Evolutionary conservation across 2,113 vertebrate species (phyloP).

Genomic region (Lepisosteus oculatus): DNA sequence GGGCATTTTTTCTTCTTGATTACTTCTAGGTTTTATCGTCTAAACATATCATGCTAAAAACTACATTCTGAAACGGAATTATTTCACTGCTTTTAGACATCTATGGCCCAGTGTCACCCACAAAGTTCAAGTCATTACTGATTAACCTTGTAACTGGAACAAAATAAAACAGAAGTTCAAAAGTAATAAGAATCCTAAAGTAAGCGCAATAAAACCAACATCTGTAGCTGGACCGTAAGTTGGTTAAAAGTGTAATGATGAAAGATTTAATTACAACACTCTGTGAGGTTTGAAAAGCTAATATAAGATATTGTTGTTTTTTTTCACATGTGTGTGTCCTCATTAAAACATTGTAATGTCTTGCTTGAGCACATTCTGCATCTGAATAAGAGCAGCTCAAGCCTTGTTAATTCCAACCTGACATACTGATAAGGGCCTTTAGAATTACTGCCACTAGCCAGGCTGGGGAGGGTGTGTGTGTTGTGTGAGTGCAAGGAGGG

Average conservation of each 20-base stretch:
- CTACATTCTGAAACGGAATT: not conserved
- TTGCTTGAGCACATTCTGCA: not conserved
- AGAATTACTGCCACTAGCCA: not conserved
- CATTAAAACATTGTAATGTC: constrained; percentile 2
- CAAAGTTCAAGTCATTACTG: too few species aligned
- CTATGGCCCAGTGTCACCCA: not conserved
- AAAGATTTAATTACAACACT: too few species aligned
- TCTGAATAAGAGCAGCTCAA: not conserved
- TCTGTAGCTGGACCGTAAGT: too few species aligned
- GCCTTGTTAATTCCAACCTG: not conserved
- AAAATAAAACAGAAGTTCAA: too few species aligned
- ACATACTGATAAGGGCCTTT: not conserved
- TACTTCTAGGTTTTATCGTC: not conserved
- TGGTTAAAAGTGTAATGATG: too few species aligned
- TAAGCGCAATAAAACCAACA: too few species aligned
- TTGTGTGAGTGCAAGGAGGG: constrained; percentile 19
- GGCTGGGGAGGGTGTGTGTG: not conserved
- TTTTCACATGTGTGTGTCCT: constrained; percentile 3
- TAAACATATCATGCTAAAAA: not conserved
- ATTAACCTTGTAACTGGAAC: too few species aligned
- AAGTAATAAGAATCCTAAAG: too few species aligned
- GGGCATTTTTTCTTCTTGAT: constrained; percentile 56
- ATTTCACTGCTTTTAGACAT: not conserved
- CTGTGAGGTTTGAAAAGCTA: too few species aligned
- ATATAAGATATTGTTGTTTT: not conserved